Base-by-base conservation (phyloP, 2,113 vertebrate species). In the Dromaius novaehollandiae region DNA sequence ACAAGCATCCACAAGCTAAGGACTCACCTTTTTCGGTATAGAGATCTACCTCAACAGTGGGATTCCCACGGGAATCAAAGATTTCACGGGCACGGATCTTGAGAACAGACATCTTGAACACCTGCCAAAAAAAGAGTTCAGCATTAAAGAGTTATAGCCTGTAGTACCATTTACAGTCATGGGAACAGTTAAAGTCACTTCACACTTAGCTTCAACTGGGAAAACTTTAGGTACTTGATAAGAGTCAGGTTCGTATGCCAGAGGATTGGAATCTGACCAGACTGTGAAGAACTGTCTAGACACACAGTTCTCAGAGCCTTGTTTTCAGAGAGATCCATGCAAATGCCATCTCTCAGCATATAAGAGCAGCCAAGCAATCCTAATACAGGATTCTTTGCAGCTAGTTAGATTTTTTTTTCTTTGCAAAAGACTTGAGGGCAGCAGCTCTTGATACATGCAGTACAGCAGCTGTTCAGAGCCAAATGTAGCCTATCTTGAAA, bases 1-100 rank as follows among this genome's bases (percentile, higher is more conserved):
- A 36, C 9, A 16, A 55, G 30, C 11, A 26, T 5, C 36, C 44
- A 20, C 7, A 40, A 40, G 36, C 13, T 63, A 32, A 12, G 26
- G 17, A 73, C 95, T 48, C 98, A 99, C 99, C 99, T 98, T 99
- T 99, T 66, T 97, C 94, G 60, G 99, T 99, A 92, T 65, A 99
- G 40, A 99, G 98, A 80, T 99, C 99, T 18, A 99, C 99, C 92
- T 99, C 99, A 48, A 99, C 99, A 0, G 99, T 99, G 98, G 99
- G 99, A 87, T 99, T 99, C n/a, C 99, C 99, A 98, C 99, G 99
- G 21, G 99, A 99, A 98, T 99, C 99, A 13, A 99, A 99, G 97
- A 99, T 99, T 97, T 99, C 99, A 92, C 99, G 99, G 94, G 99
- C 99, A 0, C 98, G 96, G 92, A 99, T 95, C 98, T 98, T 99